These are phyloP conservation scores for Galemys pyrenaicus DNA, from an alignment of 2,113 vertebrate species.

Conservation along the genomic window DNA sequence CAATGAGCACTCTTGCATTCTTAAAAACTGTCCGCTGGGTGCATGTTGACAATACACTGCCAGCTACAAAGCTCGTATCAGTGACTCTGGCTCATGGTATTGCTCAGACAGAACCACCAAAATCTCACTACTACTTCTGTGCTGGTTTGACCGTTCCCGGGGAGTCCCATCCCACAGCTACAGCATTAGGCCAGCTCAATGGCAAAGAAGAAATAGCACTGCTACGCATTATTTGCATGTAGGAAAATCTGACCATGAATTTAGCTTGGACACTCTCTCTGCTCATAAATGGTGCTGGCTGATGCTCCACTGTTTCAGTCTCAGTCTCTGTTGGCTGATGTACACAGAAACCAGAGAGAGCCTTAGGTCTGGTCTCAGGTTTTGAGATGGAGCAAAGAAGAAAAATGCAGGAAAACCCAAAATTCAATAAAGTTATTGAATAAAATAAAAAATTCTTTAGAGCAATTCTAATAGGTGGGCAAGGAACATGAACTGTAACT, in stretches of 20 bases:
- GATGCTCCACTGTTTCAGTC: accelerated
- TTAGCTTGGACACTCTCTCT: background rate
- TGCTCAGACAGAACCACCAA: accelerated
- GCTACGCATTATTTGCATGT: accelerated
- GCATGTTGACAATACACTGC: accelerated
- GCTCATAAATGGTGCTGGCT: accelerated
- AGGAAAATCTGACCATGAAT: background rate
- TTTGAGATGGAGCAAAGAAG: background rate
- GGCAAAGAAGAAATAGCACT: background rate
- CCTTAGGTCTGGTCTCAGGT: background rate
- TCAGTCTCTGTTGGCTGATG: background rate
- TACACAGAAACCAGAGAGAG: background rate
- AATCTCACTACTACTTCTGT: accelerated
- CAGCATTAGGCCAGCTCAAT: accelerated
- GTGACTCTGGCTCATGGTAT: accelerated
- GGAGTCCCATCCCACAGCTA: accelerated
- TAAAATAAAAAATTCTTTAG: no score
- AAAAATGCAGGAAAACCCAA: background rate
- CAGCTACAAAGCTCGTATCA: accelerated
- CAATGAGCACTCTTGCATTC: background rate
- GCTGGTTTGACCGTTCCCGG: no score
- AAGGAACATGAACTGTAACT: background rate
- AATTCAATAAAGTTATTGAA: accelerated
- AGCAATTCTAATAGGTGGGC: accelerated
- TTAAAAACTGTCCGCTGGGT: background rate